phyloP scores from a whole-genome alignment of 2,113 vertebrate genomes.

The Oophaga pumilio region DNA sequence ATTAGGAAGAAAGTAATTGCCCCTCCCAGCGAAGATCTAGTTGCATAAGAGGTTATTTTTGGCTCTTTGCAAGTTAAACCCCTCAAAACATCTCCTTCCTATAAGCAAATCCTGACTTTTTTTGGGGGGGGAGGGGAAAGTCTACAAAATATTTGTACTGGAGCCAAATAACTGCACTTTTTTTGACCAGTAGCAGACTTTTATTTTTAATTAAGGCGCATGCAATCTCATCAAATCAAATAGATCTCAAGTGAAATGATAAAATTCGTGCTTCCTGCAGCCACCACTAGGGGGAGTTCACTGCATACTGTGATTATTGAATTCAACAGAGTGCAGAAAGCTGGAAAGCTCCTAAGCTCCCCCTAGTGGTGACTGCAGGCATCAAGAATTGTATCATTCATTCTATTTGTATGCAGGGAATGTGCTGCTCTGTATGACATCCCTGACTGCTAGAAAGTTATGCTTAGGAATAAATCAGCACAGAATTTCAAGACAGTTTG shows the following conservation, averaged over 20 bases:
- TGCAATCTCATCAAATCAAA: too few relatives aligned
- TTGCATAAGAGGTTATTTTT: constrained; percentile 5
- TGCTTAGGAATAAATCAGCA: too few relatives aligned
- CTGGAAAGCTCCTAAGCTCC: neutral
- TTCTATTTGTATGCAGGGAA: too few relatives aligned
- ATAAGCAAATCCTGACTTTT: neutral
- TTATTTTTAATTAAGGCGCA: too few relatives aligned
- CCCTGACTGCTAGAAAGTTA: too few relatives aligned
- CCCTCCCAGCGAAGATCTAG: neutral
- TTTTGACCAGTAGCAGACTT: too few relatives aligned
- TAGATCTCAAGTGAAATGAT: too few relatives aligned
- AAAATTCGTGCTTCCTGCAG: too few relatives aligned
- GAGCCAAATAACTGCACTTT: too few relatives aligned
- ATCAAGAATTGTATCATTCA: too few relatives aligned
- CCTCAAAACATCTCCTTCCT: neutral
- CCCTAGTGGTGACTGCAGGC: neutral
- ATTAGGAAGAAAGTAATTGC: neutral
- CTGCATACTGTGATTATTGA: neutral
- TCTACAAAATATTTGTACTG: neutral
- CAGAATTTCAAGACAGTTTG: too few relatives aligned
- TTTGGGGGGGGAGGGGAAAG: neutral
- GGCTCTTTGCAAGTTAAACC: neutral
- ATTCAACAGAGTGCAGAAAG: neutral
- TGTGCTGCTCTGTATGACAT: too few relatives aligned
- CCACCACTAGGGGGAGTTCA: neutral